A percentile compares a stretch with the other conserved stretches of the same genome.
phyloP scores from a whole-genome alignment of 1,140 invertebrate genomes.

The Neuroterus valhalla region DNA sequence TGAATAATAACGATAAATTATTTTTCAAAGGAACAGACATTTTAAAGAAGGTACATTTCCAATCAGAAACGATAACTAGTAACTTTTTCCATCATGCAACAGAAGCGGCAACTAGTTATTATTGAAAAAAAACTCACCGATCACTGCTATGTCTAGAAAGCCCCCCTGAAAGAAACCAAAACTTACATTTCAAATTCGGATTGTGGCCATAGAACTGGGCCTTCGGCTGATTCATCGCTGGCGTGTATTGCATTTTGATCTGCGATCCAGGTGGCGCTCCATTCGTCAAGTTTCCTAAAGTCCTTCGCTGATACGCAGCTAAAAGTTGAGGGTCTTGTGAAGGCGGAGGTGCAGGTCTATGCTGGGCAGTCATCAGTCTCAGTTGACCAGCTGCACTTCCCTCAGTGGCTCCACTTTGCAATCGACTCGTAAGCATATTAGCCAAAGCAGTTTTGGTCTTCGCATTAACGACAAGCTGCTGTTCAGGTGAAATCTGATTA shows the following conservation, averaged over 20 bases:
- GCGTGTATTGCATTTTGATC: conserved; percentile 74
- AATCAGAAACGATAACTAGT: too few relatives aligned
- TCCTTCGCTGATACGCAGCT: conserved; percentile 70
- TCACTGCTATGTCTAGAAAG: too few relatives aligned
- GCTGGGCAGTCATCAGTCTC: conserved; percentile 87
- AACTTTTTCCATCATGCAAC: too few relatives aligned
- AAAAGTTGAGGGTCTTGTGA: conserved; percentile 71
- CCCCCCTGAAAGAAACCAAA: neutral
- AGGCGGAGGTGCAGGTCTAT: conserved; percentile 76
- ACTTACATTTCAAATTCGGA: conserved; percentile 85
- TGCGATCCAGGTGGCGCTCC: conserved; percentile 65
- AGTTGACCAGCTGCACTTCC: conserved; percentile 83
- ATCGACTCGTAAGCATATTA: conserved; percentile 92
- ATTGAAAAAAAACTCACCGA: too few relatives aligned
- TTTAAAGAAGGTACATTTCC: too few relatives aligned
- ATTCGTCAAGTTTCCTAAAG: conserved; percentile 75
- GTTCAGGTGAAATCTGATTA: conserved; percentile 69
- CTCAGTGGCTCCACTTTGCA: conserved; percentile 80
- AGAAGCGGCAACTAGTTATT: too few relatives aligned
- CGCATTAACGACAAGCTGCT: conserved; percentile 84
- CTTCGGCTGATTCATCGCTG: conserved; percentile 76
- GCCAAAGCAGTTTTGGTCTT: conserved; percentile 97
- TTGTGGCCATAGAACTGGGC: conserved; percentile 90
- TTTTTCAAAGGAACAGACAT: too few relatives aligned
- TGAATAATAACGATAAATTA: too few relatives aligned